Base-by-base conservation (phyloP, 2,797 vertebrate species). In the Chelidonichthys spinosus region DNA sequence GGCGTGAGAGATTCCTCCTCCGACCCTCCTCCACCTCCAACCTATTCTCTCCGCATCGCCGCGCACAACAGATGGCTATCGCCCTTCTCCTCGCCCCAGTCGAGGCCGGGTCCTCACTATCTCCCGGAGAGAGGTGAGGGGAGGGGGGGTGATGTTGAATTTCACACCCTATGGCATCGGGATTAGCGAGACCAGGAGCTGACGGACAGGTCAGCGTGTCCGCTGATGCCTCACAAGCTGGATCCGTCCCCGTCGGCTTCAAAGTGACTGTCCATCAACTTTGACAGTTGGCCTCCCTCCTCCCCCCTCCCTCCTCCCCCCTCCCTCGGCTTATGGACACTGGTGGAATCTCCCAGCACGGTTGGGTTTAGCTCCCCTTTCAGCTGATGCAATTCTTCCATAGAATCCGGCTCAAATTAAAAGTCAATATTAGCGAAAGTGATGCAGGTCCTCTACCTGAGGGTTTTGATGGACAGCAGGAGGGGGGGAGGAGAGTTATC, bases 151-250 rank as follows among this genome's bases (percentile, higher is more conserved):
- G 78, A 84, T 85, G 81, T 84, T 76, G 80, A 87, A 90, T 88
- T 87, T 90, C 86, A 90, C 84, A 85, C 76, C 87, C 78, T 69
- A 70, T 17, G 46, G 88, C 76, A 56, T 79, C 70, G 7, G 87
- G 85, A 88, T 90, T 88, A 89, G 76, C 14, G 44, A 50, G 81
- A 63, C 56, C 68, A 42, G 76, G 66, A 54, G 78, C 44, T 85
- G 87, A 88, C 54, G 62, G 86, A 88, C 78, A 72, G 83, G 74
- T 60, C 58, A 60, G 72, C 60, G 60, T 42, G 73, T 58, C 67
- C 74, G 2, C 47, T 65, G 69, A 73, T 49, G 63, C 54, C 49
- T 75, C 56, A 78, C 61, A 53, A 62, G 54, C 46, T 65, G 37
- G 6, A 32, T 6, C 36, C 17, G 69, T 70, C 61, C 53, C 5